These are phyloP conservation scores for Callorhinus ursinus DNA, from an alignment of 2,113 vertebrate species.

Conservation along the genomic window DNA sequence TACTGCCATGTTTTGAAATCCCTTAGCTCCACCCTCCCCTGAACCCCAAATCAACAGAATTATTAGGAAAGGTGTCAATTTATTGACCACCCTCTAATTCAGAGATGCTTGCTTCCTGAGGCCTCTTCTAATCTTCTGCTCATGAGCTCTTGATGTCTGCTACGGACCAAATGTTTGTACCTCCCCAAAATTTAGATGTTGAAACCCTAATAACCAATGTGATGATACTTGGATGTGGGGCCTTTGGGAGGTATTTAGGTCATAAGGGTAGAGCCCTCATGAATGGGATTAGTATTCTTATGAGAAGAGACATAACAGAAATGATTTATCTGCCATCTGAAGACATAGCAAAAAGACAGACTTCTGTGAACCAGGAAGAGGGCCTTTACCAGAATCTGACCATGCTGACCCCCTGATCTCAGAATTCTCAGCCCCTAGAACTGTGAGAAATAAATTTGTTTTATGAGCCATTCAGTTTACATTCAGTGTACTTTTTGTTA, in stretches of 20 bases:
- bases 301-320: neutral
- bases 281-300: neutral
- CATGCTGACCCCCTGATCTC: neutral
- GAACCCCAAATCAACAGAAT: neutral
- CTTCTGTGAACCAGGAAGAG: neutral
- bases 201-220: neutral
- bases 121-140: neutral
- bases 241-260: neutral
- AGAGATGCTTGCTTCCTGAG: neutral
- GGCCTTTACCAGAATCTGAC: neutral
- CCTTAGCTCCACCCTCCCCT: neutral
- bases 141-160: neutral
- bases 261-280: neutral
- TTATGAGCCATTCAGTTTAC: neutral
- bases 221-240: neutral
- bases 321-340: neutral
- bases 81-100: neutral
- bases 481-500: neutral
- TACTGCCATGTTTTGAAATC: neutral
- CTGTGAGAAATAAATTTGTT: neutral
- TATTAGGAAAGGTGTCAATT: neutral
- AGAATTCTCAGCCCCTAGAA: neutral
- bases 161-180: neutral
- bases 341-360: neutral
- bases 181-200: neutral